phyloP scores from a whole-genome alignment of 2,888 invertebrate species.

The Limnephilus lunatus region DNA sequence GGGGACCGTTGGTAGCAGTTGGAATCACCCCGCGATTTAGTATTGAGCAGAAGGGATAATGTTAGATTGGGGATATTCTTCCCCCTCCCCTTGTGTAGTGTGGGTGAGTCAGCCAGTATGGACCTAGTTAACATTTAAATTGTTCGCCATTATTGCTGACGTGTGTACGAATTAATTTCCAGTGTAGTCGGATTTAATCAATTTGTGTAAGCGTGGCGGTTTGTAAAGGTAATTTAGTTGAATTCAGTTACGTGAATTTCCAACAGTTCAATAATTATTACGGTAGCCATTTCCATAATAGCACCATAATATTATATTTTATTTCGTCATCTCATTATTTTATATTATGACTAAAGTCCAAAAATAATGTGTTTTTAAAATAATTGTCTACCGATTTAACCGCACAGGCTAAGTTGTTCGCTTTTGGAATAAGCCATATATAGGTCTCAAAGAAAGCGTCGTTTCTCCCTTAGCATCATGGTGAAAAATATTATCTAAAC shows the following conservation, averaged over 20 bases:
- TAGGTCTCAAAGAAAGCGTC: too few relatives aligned
- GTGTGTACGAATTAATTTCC: background rate
- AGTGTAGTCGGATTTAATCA: background rate
- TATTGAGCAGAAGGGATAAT: slow-evolving; percentile 3
- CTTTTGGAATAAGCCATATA: too few relatives aligned
- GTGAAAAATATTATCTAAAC: too few relatives aligned
- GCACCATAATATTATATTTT: background rate
- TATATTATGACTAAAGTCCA: too few relatives aligned
- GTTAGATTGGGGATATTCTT: slow-evolving; percentile 13
- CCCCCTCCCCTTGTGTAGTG: background rate
- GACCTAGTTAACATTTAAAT: slow-evolving; percentile 37
- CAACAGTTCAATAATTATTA: background rate
- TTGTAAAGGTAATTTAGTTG: background rate
- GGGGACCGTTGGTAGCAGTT: background rate
- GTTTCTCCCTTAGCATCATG: too few relatives aligned
- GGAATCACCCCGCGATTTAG: slow-evolving; percentile 15
- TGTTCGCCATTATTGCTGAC: slow-evolving; percentile 13
- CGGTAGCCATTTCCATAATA: background rate
- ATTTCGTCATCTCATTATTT: background rate
- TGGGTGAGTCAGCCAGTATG: slow-evolving; percentile 26
- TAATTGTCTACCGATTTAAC: too few relatives aligned
- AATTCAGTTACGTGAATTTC: background rate
- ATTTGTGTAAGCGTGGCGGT: background rate
- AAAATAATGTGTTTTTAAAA: too few relatives aligned
- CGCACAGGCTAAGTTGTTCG: too few relatives aligned